phyloP scores from a whole-genome alignment of 2,888 invertebrate genomes.

The Drosophila limbata region DNA sequence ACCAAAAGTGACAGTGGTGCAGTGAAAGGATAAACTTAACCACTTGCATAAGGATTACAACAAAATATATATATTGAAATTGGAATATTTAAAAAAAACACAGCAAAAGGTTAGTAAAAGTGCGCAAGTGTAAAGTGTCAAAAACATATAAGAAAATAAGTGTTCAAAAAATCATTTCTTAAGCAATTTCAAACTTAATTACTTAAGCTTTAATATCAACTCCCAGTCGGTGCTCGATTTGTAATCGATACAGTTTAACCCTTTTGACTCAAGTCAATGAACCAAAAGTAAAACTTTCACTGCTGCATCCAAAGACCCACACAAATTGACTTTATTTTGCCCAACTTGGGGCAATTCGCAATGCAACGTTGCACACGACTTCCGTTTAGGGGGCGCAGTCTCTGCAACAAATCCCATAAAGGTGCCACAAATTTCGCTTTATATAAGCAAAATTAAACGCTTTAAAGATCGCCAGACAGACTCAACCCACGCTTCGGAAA shows the following conservation, averaged over 20 bases:
- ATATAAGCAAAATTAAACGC: slow-evolving; percentile 50
- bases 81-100: slow-evolving; percentile 59
- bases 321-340: slow-evolving; percentile 44
- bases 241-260: slow-evolving; percentile 2
- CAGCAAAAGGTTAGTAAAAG: slow-evolving; percentile 70
- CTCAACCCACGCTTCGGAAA: slow-evolving; percentile 54
- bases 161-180: too few relatives aligned
- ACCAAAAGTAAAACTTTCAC: slow-evolving; percentile 38
- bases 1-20: slow-evolving; percentile 21
- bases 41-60: slow-evolving; percentile 74
- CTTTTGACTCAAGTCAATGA: slow-evolving; percentile 40
- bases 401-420: slow-evolving; percentile 14
- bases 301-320: slow-evolving; percentile 20
- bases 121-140: slow-evolving; percentile 18
- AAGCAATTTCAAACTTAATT: not conserved
- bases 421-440: slow-evolving; percentile 46
- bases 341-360: slow-evolving; percentile 59
- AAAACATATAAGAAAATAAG: not conserved
- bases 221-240: not conserved
- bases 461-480: slow-evolving; percentile 28
- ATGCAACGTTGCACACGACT: slow-evolving; percentile 78
- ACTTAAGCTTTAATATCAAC: not conserved
- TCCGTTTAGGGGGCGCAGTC: slow-evolving; percentile 56
- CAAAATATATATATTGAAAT: slow-evolving; percentile 15
- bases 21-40: slow-evolving; percentile 70